Conservation (phyloP, 2,888 invertebrate species). For the Micropterix aruncella region DNA sequence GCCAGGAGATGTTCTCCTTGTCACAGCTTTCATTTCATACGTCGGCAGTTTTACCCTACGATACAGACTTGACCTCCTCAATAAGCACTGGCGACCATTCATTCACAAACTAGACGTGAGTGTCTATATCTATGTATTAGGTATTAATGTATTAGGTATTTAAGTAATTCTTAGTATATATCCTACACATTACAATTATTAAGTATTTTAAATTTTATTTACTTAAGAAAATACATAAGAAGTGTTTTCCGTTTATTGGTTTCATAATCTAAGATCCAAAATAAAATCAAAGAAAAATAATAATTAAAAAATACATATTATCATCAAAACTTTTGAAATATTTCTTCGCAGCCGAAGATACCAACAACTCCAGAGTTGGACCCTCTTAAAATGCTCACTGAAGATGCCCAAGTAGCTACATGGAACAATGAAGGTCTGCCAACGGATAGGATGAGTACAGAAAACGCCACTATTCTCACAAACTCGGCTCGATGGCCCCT, state of each 20-base stretch:
- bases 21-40: slow-evolving; percentile 89
- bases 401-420: slow-evolving; percentile 80
- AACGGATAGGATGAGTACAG: slow-evolving; percentile 84
- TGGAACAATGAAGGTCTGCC: slow-evolving; percentile 95
- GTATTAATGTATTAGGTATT: too few species aligned
- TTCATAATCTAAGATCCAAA: too few species aligned
- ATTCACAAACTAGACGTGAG: slow-evolving; percentile 50
- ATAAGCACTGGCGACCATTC: slow-evolving; percentile 69
- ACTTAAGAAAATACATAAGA: too few species aligned
- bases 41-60: slow-evolving; percentile 84
- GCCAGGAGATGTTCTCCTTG: slow-evolving; percentile 79
- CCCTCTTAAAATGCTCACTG: slow-evolving; percentile 73
- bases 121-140: slow-evolving; percentile 5
- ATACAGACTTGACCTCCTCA: slow-evolving; percentile 65
- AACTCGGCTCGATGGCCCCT: slow-evolving; percentile 88
- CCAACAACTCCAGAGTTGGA: slow-evolving; percentile 72
- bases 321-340: too few species aligned
- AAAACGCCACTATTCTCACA: slow-evolving; percentile 85
- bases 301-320: too few species aligned
- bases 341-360: slow-evolving; percentile 55
- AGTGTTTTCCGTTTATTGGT: too few species aligned
- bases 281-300: too few species aligned
- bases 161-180: too few species aligned
- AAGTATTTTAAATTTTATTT: too few species aligned
- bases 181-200: too few species aligned